A percentile compares a stretch with the other conserved stretches of the same genome.
These are phyloP conservation scores for Synanthedon formicaeformis DNA, from an alignment of 2,888 invertebrate genomes.

Conservation along the genomic window DNA sequence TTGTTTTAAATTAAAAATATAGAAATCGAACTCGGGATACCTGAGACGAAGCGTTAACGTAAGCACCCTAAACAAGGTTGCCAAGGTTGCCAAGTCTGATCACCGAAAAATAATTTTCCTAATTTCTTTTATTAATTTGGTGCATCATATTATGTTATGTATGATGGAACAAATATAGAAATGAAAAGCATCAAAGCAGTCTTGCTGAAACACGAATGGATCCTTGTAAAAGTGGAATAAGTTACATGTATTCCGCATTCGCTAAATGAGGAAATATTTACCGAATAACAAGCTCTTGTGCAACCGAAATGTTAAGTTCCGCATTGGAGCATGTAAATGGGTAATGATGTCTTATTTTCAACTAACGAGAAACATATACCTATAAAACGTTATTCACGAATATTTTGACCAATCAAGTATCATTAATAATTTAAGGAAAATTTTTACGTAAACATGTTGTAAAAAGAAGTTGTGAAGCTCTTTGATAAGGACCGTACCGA, in stretches of 20 bases:
- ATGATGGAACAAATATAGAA: too few relatives aligned
- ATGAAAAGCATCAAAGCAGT: too few relatives aligned
- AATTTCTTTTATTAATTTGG: too few relatives aligned
- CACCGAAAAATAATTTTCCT: too few relatives aligned
- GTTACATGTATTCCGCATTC: background rate
- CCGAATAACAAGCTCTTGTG: background rate
- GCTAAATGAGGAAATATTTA: background rate
- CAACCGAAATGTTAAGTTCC: background rate
- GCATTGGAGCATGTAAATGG: background rate
- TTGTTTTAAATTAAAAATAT: too few relatives aligned
- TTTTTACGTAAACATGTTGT: slow-evolving; percentile 8
- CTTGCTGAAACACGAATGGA: too few relatives aligned
- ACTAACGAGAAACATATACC: background rate
- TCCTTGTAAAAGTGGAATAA: background rate
- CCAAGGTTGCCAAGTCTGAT: too few relatives aligned
- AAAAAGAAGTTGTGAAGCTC: slow-evolving; percentile 22
- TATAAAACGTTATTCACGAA: background rate
- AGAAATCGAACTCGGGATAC: too few relatives aligned
- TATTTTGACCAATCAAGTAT: background rate
- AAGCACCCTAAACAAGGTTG: too few relatives aligned
- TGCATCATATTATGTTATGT: too few relatives aligned
- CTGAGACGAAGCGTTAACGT: too few relatives aligned
- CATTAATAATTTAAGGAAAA: slow-evolving; percentile 3
- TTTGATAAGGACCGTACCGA: slow-evolving; percentile 32
- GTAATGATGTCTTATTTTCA: background rate